phyloP scores from a whole-genome alignment of 2,888 invertebrate species.

The Augiades crinisus region DNA sequence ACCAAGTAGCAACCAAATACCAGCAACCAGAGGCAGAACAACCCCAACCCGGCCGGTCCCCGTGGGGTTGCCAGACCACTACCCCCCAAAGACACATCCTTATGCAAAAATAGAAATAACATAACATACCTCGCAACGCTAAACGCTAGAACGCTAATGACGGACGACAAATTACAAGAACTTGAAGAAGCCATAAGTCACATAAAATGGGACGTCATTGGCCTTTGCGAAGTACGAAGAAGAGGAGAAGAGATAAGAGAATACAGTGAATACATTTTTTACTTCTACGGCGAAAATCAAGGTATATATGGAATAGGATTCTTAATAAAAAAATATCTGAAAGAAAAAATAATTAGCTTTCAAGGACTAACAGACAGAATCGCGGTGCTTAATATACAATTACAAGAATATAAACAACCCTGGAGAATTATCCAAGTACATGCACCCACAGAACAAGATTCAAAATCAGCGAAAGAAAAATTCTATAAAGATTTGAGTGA shows the following conservation, averaged over 20 bases:
- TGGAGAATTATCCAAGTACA: constrained; percentile 23
- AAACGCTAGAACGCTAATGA: constrained; percentile 28
- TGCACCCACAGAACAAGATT: constrained; percentile 25
- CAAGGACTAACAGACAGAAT: constrained; percentile 29
- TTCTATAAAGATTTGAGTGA: constrained; percentile 16
- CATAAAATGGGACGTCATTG: constrained; percentile 35
- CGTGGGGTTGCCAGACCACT: constrained; percentile 32
- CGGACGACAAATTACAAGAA: constrained; percentile 21
- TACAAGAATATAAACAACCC: constrained; percentile 9
- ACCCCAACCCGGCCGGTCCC: constrained; percentile 35
- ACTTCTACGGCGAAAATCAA: constrained; percentile 21
- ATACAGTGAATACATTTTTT: constrained; percentile 27
- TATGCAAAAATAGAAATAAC: constrained; percentile 12
- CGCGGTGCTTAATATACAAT: constrained; percentile 27
- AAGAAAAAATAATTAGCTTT: constrained; percentile 26
- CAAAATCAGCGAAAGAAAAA: constrained; percentile 12
- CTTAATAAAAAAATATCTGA: constrained; percentile 29
- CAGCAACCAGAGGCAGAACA: constrained; percentile 26
- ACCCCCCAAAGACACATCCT: constrained; percentile 28
- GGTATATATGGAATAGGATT: constrained; percentile 29
- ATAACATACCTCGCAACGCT: constrained; percentile 27
- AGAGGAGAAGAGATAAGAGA: constrained; percentile 30
- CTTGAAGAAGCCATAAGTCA: constrained; percentile 28
- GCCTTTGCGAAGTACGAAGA: constrained; percentile 34
- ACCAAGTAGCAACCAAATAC: constrained; percentile 21